A percentile compares a stretch with the other conserved stretches of the same genome.
Evolutionary conservation across 2,888 invertebrate species (phyloP).

Genomic region (Scelioninae gen. 2): DNA sequence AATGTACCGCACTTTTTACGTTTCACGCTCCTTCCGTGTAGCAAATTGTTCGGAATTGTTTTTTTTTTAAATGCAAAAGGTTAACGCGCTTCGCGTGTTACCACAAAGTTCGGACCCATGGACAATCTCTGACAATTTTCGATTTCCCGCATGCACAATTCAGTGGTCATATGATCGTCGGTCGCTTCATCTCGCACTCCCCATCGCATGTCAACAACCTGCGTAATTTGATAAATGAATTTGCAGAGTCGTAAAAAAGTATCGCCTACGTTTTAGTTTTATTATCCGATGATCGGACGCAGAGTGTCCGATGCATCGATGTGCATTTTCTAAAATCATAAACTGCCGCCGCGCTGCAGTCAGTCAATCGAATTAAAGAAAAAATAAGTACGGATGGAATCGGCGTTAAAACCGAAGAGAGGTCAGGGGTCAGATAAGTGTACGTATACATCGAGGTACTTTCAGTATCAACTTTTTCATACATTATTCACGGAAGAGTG

Average conservation of each 20-base stretch:
- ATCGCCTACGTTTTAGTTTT: slow-evolving; percentile 5
- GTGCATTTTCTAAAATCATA: slow-evolving; percentile 1
- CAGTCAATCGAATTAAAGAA: slow-evolving; percentile 27
- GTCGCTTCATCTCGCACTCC: slow-evolving; percentile 98
- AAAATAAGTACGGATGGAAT: slow-evolving; percentile 4
- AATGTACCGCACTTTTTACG: slow-evolving; percentile 72
- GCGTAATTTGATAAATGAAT: slow-evolving; percentile 36
- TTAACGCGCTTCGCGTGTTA: slow-evolving; percentile 70
- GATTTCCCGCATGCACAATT: slow-evolving; percentile 98
- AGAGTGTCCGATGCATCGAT: neutral
- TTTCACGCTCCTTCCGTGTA: slow-evolving; percentile 13
- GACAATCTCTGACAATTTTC: slow-evolving; percentile 97
- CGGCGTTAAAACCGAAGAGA: slow-evolving; percentile 31
- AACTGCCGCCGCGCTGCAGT: slow-evolving; percentile 1
- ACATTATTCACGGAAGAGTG: slow-evolving; percentile 50
- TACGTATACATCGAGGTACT: slow-evolving; percentile 20
- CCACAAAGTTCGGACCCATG: slow-evolving; percentile 99
- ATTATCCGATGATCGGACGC: slow-evolving; percentile 6
- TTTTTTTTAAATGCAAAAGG: slow-evolving; percentile 27
- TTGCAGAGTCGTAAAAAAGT: neutral
- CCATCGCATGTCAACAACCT: slow-evolving; percentile 98
- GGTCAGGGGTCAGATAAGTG: slow-evolving; percentile 45
- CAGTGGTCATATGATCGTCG: slow-evolving; percentile 99
- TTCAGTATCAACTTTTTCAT: slow-evolving; percentile 46
- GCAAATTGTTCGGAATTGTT: slow-evolving; percentile 15